Evolutionary conservation across 2,797 vertebrate species (phyloP).

Genomic region (Oreonectes daqikongensis): DNA sequence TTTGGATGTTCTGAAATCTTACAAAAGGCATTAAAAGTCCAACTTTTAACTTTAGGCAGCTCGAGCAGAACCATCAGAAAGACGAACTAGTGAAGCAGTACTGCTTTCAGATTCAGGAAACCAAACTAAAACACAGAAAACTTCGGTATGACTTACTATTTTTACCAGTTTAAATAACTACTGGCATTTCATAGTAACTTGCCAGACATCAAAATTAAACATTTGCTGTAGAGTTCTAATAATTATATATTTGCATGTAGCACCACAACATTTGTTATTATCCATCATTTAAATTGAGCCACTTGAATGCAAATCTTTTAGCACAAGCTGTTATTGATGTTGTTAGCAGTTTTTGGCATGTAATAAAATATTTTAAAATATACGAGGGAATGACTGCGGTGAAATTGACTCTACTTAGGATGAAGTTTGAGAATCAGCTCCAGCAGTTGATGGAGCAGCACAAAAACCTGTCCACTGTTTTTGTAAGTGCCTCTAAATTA

Average conservation of each 20-base stretch:
- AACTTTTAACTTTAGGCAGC: conserved; percentile 62
- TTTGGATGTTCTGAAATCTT: not conserved
- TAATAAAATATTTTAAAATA: not conserved
- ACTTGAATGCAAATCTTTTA: not conserved
- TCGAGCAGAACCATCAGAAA: conserved; percentile 67
- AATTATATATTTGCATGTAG: not conserved
- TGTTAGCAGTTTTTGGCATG: not conserved
- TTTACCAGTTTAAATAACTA: no score
- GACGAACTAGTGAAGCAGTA: conserved; percentile 70
- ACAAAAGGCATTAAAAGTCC: not conserved
- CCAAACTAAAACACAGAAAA: conserved; percentile 76
- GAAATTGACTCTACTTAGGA: conserved; percentile 59
- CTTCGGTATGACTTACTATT: conserved; percentile 64
- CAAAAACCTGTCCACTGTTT: conserved; percentile 72
- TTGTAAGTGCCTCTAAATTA: conserved; percentile 68
- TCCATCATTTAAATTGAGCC: no score
- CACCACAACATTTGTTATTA: no score
- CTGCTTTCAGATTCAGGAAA: conserved; percentile 77
- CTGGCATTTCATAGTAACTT: no score
- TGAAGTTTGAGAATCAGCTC: conserved; percentile 79
- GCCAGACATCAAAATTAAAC: not conserved
- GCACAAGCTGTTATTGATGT: not conserved
- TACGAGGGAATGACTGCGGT: not conserved
- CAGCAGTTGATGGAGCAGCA: conserved; percentile 73
- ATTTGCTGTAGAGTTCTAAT: not conserved